Evolutionary conservation across 1,140 invertebrate genomes (phyloP).

Genomic region (Andrena cerasifolii): DNA sequence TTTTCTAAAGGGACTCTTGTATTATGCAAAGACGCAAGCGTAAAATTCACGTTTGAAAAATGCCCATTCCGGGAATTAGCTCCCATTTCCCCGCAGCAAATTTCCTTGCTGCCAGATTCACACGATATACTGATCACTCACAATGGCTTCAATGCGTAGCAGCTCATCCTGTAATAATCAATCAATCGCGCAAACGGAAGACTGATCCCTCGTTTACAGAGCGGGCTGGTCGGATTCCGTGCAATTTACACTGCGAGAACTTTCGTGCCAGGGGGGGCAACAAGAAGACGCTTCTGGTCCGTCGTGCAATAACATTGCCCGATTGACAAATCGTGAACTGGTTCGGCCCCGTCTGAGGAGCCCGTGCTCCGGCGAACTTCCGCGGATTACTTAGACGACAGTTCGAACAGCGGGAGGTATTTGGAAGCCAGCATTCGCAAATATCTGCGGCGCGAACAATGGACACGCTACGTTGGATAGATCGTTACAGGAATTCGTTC

Average conservation of each 20-base stretch:
- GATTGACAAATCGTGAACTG: slow-evolving; percentile 42
- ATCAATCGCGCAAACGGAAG: background rate
- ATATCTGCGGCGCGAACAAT: slow-evolving; percentile 59
- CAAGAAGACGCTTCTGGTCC: slow-evolving; percentile 18
- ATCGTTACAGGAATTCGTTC: slow-evolving; percentile 34
- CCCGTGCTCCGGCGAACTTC: slow-evolving; percentile 19
- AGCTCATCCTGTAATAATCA: no score
- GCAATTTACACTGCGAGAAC: slow-evolving; percentile 17
- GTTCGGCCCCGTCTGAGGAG: slow-evolving; percentile 22
- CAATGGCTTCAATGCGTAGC: no score
- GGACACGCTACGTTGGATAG: slow-evolving; percentile 11
- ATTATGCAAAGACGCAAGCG: no score
- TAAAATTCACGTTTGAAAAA: no score
- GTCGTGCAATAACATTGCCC: slow-evolving; percentile 30
- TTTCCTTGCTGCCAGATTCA: no score
- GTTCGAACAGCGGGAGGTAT: slow-evolving; percentile 53
- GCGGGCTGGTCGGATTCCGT: background rate
- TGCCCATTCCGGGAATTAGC: no score
- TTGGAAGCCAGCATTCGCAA: slow-evolving; percentile 34
- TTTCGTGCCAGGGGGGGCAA: background rate
- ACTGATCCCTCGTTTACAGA: background rate
- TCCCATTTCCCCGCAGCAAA: no score
- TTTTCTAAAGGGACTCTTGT: no score
- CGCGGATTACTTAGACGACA: slow-evolving; percentile 60
- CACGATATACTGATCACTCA: no score